Evolutionary conservation across 1,140 invertebrate species (phyloP), one percentile per base, ranked within the genome.

Genomic region (Lycorma delicatula): DNA sequence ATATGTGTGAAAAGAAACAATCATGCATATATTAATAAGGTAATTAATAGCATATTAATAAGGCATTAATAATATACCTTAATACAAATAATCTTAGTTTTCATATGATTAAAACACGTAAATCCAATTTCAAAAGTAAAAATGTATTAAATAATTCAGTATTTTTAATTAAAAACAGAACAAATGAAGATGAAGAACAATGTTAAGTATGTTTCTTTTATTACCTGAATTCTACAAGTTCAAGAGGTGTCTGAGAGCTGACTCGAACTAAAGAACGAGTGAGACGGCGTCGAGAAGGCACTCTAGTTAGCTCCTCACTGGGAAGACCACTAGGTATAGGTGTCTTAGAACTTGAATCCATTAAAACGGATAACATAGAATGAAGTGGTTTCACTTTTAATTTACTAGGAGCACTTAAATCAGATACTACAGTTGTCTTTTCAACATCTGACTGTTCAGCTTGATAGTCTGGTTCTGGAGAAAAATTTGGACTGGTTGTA

Each of bases 161-260:
- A n/a, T n/a, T n/a, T n/a, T n/a, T n/a, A n/a, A n/a, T n/a, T n/a
- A n/a, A n/a, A n/a, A n/a, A n/a, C n/a, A n/a, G n/a, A n/a, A n/a
- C n/a, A n/a, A n/a, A n/a, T n/a, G n/a, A n/a, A n/a, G n/a, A n/a
- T n/a, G n/a, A n/a, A n/a, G n/a, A n/a, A n/a, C n/a, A n/a, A n/a
- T n/a, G n/a, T n/a, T n/a, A n/a, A n/a, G n/a, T n/a, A n/a, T n/a
- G n/a, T n/a, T 2, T n/a, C 12, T 11, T 23, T 11, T 16, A 26
- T 57, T 51, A 57, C 56, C 56, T 57, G 28, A 49, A 18, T 2
- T 49, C 29, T 2, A 57, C 56, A 23, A 61, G 53, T 31, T 61
- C 60, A 9, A 61, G 23, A 4, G 60, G 56, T 13, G 57, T 58
- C 29, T 62, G 44, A 26, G 60, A 62, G 13, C 60, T 52, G 26